Evolutionary conservation across 2,888 invertebrate species (phyloP), one percentile per base, ranked within the genome.

Genomic region (Sarcophaga carnaria): DNA sequence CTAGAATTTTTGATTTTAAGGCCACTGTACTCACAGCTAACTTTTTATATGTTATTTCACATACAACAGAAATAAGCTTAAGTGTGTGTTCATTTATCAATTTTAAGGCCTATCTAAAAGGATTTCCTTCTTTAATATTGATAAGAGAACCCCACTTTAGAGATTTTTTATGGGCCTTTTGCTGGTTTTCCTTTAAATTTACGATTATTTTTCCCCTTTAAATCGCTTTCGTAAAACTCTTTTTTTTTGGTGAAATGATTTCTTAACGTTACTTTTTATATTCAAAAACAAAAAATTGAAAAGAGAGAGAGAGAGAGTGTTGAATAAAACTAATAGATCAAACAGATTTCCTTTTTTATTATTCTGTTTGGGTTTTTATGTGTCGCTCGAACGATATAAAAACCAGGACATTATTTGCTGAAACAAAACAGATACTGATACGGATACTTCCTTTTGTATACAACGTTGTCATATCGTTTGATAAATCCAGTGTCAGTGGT

Each of bases 361-460:
- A 54, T 11, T 72, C n/a, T 72, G 37, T 59, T 54, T 76, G 66
- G 82, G 37, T 64, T 82, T 77, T 82, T 82, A 80, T 80, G 72
- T 67, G 80, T 74, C 27, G 25, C 63, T 63, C 45, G 47, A 64
- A 66, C 76, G 64, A 70, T 64, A 76, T 71, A 60, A 76, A 20
- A 37, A 64, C 22, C 25, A 76, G 25, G 45, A 64, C 75, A 37
- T 47, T 27, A 66, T 79, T 79, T 79, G 27, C 59, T 49, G 49
- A 14, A 54, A 54, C 54, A 54, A 17, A 66, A 72, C 17, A 75
- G 54, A 66, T 45, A 69, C 45, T 74, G 49, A 47, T n/a, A 69
- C 17, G 64, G 71, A 37, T 37, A 37, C 37, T 37, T 37, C 37
- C 37, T 37, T 37, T 37, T 54, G 17, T 54, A 4, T 54, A 54